Conservation (phyloP, 2,888 invertebrate genomes). For the Euplexia lucipara region DNA sequence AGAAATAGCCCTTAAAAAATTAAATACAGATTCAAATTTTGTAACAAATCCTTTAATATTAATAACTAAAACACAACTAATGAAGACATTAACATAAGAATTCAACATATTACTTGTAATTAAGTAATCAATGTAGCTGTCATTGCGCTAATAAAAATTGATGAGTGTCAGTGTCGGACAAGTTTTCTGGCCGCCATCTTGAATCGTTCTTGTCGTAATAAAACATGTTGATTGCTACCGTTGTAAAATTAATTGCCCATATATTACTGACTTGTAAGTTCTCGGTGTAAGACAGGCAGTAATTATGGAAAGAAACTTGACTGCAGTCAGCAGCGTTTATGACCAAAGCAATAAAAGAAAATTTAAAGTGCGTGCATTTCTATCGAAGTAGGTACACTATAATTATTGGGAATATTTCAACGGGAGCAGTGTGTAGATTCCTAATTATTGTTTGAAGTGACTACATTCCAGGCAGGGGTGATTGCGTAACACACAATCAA, state of each 20-base stretch:
- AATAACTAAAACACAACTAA: conserved; percentile 31
- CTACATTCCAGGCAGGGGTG: not conserved
- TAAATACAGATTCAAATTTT: conserved; percentile 6
- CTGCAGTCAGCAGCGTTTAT: conserved; percentile 17
- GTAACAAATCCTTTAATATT: conserved; percentile 6
- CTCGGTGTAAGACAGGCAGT: conserved; percentile 36
- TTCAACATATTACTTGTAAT: conserved; percentile 39
- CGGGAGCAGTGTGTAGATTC: not conserved
- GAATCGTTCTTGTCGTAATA: conserved; percentile 56
- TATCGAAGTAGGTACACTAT: conserved; percentile 12
- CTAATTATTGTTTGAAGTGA: not conserved
- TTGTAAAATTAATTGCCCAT: conserved; percentile 64
- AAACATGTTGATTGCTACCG: conserved; percentile 62
- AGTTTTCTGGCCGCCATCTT: conserved; percentile 54
- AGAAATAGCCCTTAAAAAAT: no score
- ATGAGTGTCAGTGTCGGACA: conserved; percentile 38
- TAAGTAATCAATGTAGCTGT: conserved; percentile 55
- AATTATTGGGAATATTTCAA: conserved; percentile 10
- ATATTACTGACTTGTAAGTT: conserved; percentile 53
- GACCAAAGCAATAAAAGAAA: conserved; percentile 7
- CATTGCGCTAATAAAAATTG: conserved; percentile 54
- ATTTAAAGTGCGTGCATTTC: not conserved
- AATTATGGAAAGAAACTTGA: conserved; percentile 36
- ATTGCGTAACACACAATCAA: no score
- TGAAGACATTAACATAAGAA: conserved; percentile 42